Percentiles rank a stretch among this genome's conserved stretches.
These are phyloP conservation scores for Zoanthus sociatus DNA, from an alignment of 92 coral and sea anemone genomes.

Conservation along the genomic window DNA sequence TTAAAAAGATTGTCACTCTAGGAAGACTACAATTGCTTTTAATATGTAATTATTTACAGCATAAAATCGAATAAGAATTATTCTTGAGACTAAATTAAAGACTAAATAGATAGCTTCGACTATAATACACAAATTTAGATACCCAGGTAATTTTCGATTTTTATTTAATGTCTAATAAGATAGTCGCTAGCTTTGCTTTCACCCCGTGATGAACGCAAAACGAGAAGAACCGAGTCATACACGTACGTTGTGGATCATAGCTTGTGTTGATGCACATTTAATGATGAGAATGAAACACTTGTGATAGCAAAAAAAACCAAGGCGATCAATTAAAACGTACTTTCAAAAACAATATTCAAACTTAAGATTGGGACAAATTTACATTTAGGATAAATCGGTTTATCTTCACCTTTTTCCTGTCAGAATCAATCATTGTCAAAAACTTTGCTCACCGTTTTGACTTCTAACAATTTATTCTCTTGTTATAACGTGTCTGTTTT, in stretches of 20 bases:
- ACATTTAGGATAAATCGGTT: slow-evolving; percentile 12
- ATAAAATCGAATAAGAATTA: neutral
- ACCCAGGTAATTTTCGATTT: too few relatives aligned
- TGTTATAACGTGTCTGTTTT: slow-evolving; percentile 16
- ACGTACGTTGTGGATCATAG: neutral
- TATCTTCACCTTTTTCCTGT: slow-evolving; percentile 20
- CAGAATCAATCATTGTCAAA: slow-evolving; percentile 42
- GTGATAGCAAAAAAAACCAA: neutral
- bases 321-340: slow-evolving; percentile 8
- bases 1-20: neutral
- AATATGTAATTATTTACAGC: neutral
- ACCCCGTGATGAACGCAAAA: too few relatives aligned
- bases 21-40: neutral
- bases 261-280: neutral
- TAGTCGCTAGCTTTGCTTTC: too few relatives aligned
- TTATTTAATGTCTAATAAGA: too few relatives aligned
- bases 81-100: neutral
- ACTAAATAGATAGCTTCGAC: neutral
- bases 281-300: slow-evolving; percentile 5
- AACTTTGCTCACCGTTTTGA: neutral
- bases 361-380: slow-evolving; percentile 17
- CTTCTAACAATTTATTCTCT: neutral
- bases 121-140: too few relatives aligned
- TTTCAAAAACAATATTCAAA: slow-evolving; percentile 22
- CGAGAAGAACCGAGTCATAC: neutral